phyloP scores from a whole-genome alignment of 2,797 vertebrate species.

The Danio kyathit region DNA sequence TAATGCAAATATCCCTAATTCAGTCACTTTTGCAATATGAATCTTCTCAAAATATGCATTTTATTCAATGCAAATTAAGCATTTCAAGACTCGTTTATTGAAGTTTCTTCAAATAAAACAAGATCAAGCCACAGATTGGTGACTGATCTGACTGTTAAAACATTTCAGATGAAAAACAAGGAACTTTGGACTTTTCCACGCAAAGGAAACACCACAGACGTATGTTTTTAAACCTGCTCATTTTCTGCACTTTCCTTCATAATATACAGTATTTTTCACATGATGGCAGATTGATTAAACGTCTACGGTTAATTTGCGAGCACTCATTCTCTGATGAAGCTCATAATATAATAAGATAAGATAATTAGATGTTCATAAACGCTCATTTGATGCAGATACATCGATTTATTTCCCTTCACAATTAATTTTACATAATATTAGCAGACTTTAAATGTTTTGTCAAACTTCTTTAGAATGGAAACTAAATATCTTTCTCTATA shows the following conservation, averaged over 20 bases:
- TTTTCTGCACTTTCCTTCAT: no score
- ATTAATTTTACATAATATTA: neutral
- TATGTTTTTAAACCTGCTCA: no score
- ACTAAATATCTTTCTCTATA: neutral
- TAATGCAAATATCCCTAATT: neutral
- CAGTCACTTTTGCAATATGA: neutral
- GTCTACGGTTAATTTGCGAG: no score
- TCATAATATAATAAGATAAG: no score
- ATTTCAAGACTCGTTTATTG: neutral
- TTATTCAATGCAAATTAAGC: neutral
- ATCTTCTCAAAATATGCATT: neutral
- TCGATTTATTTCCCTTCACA: no score
- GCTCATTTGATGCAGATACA: neutral
- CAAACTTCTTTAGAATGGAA: neutral
- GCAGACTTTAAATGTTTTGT: neutral
- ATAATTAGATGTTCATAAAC: no score
- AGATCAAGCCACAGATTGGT: no score
- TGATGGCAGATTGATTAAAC: no score
- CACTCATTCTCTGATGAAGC: no score
- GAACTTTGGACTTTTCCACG: no score
- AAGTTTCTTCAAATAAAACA: neutral
- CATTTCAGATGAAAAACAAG: slow-evolving; percentile 3
- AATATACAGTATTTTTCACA: no score
- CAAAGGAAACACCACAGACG: no score
- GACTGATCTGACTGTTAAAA: slow-evolving; percentile 12